phyloP scores from a whole-genome alignment of 2,113 vertebrate species.

The Xyliphius kryptos region DNA sequence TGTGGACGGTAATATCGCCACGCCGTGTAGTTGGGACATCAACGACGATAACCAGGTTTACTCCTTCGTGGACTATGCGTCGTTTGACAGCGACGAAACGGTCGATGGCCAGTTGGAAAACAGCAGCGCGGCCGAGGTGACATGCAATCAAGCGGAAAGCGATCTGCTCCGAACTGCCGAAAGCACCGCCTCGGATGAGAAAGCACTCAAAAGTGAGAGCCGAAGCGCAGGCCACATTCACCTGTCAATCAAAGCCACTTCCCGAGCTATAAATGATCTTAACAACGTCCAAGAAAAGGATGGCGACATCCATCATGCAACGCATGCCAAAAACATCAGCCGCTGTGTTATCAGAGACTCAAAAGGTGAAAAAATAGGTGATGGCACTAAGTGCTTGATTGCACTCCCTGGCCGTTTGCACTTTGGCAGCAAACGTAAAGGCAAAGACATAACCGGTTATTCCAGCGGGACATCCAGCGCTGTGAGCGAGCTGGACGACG shows the following conservation, averaged over 20 bases:
- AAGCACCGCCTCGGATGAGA: conserved; percentile 64
- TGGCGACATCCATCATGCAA: conserved; percentile 67
- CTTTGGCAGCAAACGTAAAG: conserved; percentile 63
- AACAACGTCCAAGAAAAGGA: conserved; percentile 71
- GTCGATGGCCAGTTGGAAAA: conserved; percentile 28
- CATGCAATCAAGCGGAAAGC: conserved; percentile 69
- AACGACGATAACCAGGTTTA: conserved; percentile 81
- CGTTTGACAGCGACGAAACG: conserved; percentile 72
- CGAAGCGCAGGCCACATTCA: conserved; percentile 77
- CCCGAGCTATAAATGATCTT: conserved; percentile 88
- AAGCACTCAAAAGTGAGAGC: conserved; percentile 55
- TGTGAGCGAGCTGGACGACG: conserved; percentile 88
- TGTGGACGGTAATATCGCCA: conserved; percentile 67
- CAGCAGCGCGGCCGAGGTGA: conserved; percentile 51
- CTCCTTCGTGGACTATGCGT: conserved; percentile 83
- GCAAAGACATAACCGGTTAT: conserved; percentile 67
- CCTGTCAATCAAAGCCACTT: conserved; percentile 88
- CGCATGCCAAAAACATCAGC: conserved; percentile 76
- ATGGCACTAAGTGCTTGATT: conserved; percentile 55
- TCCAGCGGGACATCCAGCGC: conserved; percentile 88
- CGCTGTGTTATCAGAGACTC: conserved; percentile 65
- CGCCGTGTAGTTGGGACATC: conserved; percentile 76
- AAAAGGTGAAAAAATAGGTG: conserved; percentile 48
- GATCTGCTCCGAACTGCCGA: conserved; percentile 56
- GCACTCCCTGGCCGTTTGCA: conserved; percentile 75